Base-by-base conservation (phyloP, 2,888 invertebrate species). In the Andrena chrysosceles region DNA sequence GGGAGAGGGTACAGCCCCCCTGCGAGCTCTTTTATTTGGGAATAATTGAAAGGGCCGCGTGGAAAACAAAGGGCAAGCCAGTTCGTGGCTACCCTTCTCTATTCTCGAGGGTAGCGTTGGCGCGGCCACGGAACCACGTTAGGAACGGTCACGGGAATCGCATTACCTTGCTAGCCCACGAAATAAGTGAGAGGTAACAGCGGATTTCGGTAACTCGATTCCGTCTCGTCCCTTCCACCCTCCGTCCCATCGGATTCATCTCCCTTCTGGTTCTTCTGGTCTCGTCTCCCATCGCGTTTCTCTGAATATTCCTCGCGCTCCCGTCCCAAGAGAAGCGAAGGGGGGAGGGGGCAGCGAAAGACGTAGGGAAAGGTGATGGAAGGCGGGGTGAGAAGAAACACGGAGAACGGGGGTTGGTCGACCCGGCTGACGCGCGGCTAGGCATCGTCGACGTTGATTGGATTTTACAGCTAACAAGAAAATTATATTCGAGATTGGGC, bases 401-500 rank as follows among this genome's bases (percentile, higher is more conserved):
- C 59, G 48, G 62, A 66, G 52, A 35, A 74, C 74, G 75, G 82
- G 56, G 87, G 83, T 81, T 75, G 89, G 87, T 81, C 85, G 86
- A 77, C 76, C 78, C 88, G 76, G 23, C 56, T 56, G 56, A 86
- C 63, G 81, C 76, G 77, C 79, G 83, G 88, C 78, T 83, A 80
- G 77, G 80, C 87, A 89, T 78, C 85, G 85, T 87, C 89, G 86
- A 87, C 87, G 87, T 88, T 92, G 93, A 93, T 93, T 92, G 91
- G 90, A 93, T 93, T 93, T 93, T 88, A 92, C 85, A 92, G 92
- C 91, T 93, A 93, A 93, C 92, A 93, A 91, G 93, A 92, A 93
- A 93, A 93, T 93, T 93, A 93, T 93, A 92, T 93, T 93, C 91
- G 90, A 93, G 89, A 93, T 93, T 92, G 93, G 92, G 89, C 91